A percentile compares a stretch with the other conserved stretches of the same genome.
Evolutionary conservation across 2,797 vertebrate genomes (phyloP).

Genomic region (Pogonophryne albipinna): DNA sequence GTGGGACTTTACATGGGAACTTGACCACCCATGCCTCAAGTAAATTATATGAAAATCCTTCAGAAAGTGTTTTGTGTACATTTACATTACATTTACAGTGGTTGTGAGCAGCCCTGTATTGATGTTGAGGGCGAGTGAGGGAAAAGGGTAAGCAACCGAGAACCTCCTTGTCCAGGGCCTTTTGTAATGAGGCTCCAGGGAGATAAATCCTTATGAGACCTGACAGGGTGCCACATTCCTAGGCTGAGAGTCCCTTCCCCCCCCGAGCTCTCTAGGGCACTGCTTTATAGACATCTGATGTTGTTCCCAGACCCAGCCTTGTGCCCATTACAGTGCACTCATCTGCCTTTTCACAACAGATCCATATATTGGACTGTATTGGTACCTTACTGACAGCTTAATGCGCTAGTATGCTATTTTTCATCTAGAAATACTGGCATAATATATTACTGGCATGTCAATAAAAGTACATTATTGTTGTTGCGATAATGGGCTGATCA

Average conservation of each 20-base stretch:
- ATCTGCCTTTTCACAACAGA: slow-evolving; percentile 37
- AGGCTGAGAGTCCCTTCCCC: slow-evolving; percentile 62
- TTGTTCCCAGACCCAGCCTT: slow-evolving; percentile 50
- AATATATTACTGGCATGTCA: slow-evolving; percentile 1
- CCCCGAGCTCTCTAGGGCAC: slow-evolving; percentile 50
- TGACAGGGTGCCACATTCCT: slow-evolving; percentile 85
- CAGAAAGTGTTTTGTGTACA: slow-evolving; percentile 23
- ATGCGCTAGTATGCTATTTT: neutral
- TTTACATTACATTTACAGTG: slow-evolving; percentile 16
- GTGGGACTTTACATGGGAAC: neutral
- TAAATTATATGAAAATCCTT: slow-evolving; percentile 23
- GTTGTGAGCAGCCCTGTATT: slow-evolving; percentile 26
- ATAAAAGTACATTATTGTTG: slow-evolving; percentile 17
- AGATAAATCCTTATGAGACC: slow-evolving; percentile 82
- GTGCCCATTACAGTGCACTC: slow-evolving; percentile 33
- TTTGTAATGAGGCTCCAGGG: slow-evolving; percentile 77
- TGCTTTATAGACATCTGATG: slow-evolving; percentile 68
- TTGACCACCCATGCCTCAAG: slow-evolving; percentile 11
- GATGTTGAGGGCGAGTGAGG: slow-evolving; percentile 34
- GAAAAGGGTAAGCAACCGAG: slow-evolving; percentile 45
- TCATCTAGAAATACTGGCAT: slow-evolving; percentile 7
- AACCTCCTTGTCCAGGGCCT: slow-evolving; percentile 64
- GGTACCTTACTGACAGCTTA: slow-evolving; percentile 11
- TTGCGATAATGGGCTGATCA: neutral
- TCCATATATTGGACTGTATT: slow-evolving; percentile 18